Base-by-base conservation (phyloP, 2,113 vertebrate species). In the Anolis carolinensis region DNA sequence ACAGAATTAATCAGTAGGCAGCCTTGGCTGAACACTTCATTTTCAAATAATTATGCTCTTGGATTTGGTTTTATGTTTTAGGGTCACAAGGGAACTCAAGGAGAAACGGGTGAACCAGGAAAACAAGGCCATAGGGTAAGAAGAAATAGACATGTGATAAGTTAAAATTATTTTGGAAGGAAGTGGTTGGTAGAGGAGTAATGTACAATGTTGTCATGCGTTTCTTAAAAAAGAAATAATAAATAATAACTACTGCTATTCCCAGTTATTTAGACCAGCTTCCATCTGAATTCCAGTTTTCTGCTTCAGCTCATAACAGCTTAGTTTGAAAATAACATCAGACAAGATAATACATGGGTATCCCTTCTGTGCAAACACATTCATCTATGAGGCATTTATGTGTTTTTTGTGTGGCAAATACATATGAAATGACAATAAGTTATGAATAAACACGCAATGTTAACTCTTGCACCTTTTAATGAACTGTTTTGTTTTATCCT, bases 111-210 rank as follows among this genome's bases (percentile, higher is more conserved):
- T 78, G 98, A 99, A 92, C 99, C 99, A 80, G 99, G 99, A 91
- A 99, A 97, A 96, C 98, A 99, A 96, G 98, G 98, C 52, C 98
- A 99, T 94, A 99, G 99, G 98, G 99, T 99, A 97, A 97, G 90
- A 80, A 85, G 78, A 74, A 85, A 81, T 84, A 25, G 27, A 6
- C 30, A 62, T 52, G 48, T 59, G 50, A 0, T 81, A 7, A 36
- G 0, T 25, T 10, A 76, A 75, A 50, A 52, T 86, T 18, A 79
- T 25, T 23, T 32, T 76, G 39, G 32, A 5, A 30, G 2, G 5
- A n/a, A 62, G 0, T 5, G 75, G 7, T 36, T 32, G 20, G 59
- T 83, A 63, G 18, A 0, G 63, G 73, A 27, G 16, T 50, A 74
- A 63, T 23, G 9, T 62, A 27, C 86, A 89, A 13, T 76, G 88